phyloP scores from a whole-genome alignment of 2,888 invertebrate species.

The Apeira syringaria region DNA sequence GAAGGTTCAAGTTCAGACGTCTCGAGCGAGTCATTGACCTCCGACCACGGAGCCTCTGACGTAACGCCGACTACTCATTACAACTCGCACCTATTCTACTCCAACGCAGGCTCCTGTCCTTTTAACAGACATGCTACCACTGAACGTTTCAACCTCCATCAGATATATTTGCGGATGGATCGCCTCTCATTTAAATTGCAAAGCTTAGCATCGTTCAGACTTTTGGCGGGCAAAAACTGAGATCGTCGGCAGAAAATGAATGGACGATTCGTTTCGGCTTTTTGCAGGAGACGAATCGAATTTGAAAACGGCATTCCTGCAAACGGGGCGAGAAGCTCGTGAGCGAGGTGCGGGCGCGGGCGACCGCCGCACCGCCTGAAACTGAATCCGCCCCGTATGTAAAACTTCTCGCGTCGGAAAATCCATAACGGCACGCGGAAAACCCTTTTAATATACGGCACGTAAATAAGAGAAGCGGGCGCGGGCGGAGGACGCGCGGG shows the following conservation, averaged over 20 bases:
- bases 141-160: too few relatives aligned
- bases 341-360: background rate
- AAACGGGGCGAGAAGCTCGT: conserved; percentile 1
- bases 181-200: conserved; percentile 31
- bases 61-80: conserved; percentile 30
- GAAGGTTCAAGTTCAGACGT: conserved; percentile 53
- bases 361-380: conserved; percentile 14
- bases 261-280: conserved; percentile 31
- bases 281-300: conserved; percentile 23
- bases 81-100: conserved; percentile 10
- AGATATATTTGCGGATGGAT: conserved; percentile 9
- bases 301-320: conserved; percentile 22
- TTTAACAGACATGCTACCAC: background rate
- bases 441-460: conserved; percentile 83
- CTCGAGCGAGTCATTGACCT: conserved; percentile 47
- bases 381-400: conserved; percentile 53
- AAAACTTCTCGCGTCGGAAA: conserved; percentile 69
- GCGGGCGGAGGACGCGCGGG: conserved; percentile 40
- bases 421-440: conserved; percentile 82
- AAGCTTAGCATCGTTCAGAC: conserved; percentile 29
- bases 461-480: conserved; percentile 72
- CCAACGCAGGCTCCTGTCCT: background rate
- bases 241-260: conserved; percentile 34
- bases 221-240: conserved; percentile 33
- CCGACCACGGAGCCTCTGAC: conserved; percentile 35